Base-by-base conservation (phyloP, 1,140 invertebrate species). In the Neodiprion virginianus region DNA sequence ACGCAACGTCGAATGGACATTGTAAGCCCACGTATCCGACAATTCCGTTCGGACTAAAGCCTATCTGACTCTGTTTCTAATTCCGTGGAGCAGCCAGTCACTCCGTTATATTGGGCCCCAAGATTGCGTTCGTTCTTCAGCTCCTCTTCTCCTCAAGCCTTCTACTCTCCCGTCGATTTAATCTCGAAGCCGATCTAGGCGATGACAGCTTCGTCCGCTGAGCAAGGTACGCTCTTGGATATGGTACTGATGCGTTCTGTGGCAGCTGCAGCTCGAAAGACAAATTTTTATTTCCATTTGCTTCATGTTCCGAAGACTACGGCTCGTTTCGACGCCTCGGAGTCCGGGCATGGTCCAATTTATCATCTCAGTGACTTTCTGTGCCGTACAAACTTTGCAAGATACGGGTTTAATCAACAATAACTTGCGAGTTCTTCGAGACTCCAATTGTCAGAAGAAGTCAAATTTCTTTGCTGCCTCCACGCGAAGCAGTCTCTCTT, bases 1-100 rank as follows among this genome's bases (percentile, higher is more conserved):
- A 61, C n/a, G 53, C 53, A 61, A 61, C 53, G 53, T 61, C 53
- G 53, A 61, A 17, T 8, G n/a, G 53, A 8, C n/a, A 61, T 61
- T 61, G n/a, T 61, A 61, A 2, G 7, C 53, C 5, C 53, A 61
- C 8, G n/a, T 4, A 61, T 61, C 53, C 53, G n/a, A 61, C 11
- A 17, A 61, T 8, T 61, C 53, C 14, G 7, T 14, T 21, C 21
- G 17, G 40, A 21, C 67, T 47, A 47, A 69, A 21, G 67, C 14
- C 17, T 69, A 11, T 47, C 21, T 69, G 21, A 21, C 23, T 21
- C 21, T 47, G 12, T 69, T 14, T 12, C 67, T 69, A 11, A 65
- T 65, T 21, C 12, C 17, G 61, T 10, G 40, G 67, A 69, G 67
- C 17, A 69, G 67, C 67, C 23, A 69, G 67, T 69, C 67, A 69